phyloP scores from a whole-genome alignment of 2,113 vertebrate species.

The Planiliza haematocheilus region DNA sequence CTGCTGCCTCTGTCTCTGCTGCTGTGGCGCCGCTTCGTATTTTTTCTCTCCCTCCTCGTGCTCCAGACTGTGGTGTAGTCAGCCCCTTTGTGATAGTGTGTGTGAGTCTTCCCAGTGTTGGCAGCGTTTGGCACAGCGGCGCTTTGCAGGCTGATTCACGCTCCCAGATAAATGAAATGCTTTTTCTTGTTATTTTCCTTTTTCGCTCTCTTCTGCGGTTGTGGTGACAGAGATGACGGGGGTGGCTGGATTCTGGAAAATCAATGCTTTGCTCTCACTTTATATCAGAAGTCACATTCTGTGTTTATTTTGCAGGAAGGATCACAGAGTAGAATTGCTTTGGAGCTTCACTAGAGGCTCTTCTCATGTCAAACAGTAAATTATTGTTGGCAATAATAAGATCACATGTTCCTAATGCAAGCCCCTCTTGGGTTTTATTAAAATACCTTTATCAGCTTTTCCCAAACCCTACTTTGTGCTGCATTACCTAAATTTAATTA shows the following conservation, averaged over 20 bases:
- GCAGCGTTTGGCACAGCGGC: slow-evolving; percentile 47
- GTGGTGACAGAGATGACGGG: slow-evolving; percentile 22
- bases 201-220: slow-evolving; percentile 8
- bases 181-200: slow-evolving; percentile 9
- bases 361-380: background rate
- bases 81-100: slow-evolving; percentile 52
- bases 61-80: slow-evolving; percentile 34
- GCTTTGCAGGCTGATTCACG: slow-evolving; percentile 55
- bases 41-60: slow-evolving; percentile 41
- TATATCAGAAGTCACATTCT: background rate
- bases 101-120: slow-evolving; percentile 52
- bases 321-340: no score
- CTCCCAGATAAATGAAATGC: slow-evolving; percentile 26
- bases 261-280: slow-evolving; percentile 26
- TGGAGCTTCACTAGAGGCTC: no score
- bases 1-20: slow-evolving; percentile 50
- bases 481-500: slow-evolving; percentile 12
- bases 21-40: slow-evolving; percentile 43
- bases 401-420: slow-evolving; percentile 3
- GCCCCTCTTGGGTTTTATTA: background rate
- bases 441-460: no score
- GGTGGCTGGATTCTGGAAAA: slow-evolving; percentile 28
- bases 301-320: background rate
- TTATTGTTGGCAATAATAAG: slow-evolving; percentile 27
- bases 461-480: background rate